Conservation (phyloP, 2,888 invertebrate genomes). For the Thysanoteuthis rhombus region DNA sequence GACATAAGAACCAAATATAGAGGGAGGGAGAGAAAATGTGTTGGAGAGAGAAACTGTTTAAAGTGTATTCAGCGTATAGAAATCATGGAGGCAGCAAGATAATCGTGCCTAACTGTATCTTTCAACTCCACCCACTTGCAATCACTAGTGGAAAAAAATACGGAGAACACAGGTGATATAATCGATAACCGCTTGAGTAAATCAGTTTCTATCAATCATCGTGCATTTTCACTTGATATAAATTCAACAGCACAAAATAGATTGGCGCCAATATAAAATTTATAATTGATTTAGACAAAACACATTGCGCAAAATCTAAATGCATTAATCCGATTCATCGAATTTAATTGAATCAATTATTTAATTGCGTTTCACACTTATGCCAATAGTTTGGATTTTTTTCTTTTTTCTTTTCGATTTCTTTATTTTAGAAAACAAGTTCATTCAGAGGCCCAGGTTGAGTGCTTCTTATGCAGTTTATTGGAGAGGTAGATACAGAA, state of each 20-base stretch:
- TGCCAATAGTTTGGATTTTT: not conserved
- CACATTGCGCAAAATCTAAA: not conserved
- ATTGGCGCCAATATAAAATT: constrained; percentile 12
- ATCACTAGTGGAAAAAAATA: not conserved
- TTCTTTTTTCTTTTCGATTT: not conserved
- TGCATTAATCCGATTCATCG: not conserved
- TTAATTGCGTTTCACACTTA: not conserved
- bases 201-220: not conserved
- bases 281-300: constrained; percentile 12
- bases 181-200: not conserved
- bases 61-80: no score
- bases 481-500: not conserved
- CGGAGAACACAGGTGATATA: not conserved
- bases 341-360: not conserved
- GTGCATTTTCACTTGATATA: not conserved
- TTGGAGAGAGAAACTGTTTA: no score
- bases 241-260: not conserved
- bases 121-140: no score
- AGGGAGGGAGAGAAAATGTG: no score
- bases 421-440: not conserved
- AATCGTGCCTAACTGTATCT: no score
- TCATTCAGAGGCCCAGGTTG: not conserved
- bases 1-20: no score
- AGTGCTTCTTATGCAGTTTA: not conserved
- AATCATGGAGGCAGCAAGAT: no score